These are phyloP conservation scores for Platyscapa corneri DNA, from an alignment of 1,140 invertebrate species.

Conservation along the genomic window DNA sequence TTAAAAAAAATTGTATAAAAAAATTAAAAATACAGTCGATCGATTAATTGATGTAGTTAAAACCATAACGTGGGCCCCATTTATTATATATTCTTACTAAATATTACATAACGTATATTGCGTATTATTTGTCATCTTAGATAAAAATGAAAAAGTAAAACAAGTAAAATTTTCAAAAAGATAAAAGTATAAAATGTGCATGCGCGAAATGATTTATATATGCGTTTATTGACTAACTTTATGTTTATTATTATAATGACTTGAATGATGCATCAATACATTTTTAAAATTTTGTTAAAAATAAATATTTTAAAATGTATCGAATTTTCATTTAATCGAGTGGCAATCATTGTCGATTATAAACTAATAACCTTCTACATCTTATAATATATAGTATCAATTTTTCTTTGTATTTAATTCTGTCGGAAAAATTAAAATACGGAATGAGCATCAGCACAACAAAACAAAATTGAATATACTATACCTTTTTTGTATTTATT, in stretches of 20 bases:
- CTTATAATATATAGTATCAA: neutral
- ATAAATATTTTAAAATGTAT: slow-evolving; percentile 24
- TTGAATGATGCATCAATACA: slow-evolving; percentile 30
- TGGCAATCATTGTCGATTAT: slow-evolving; percentile 31
- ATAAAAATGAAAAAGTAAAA: slow-evolving; percentile 54
- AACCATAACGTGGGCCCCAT: slow-evolving; percentile 65
- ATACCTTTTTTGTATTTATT: slow-evolving; percentile 26
- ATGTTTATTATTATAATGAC: slow-evolving; percentile 41
- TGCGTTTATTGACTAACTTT: slow-evolving; percentile 38
- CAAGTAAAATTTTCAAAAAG: slow-evolving; percentile 46
- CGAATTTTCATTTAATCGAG: slow-evolving; percentile 21
- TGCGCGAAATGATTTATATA: slow-evolving; percentile 46
- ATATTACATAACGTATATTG: slow-evolving; percentile 72
- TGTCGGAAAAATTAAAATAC: neutral
- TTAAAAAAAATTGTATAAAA: slow-evolving; percentile 55
- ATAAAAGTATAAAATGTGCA: slow-evolving; percentile 55
- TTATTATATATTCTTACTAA: slow-evolving; percentile 70
- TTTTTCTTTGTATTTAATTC: slow-evolving; percentile 15
- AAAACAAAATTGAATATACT: neutral
- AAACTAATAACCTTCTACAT: slow-evolving; percentile 9
- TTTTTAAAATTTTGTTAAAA: slow-evolving; percentile 33
- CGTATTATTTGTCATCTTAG: slow-evolving; percentile 70
- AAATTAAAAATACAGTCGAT: slow-evolving; percentile 56
- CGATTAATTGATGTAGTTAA: slow-evolving; percentile 66
- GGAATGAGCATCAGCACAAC: neutral